These are phyloP conservation scores for Botia kubotai DNA, from an alignment of 2,797 vertebrate genomes.

Conservation along the genomic window DNA sequence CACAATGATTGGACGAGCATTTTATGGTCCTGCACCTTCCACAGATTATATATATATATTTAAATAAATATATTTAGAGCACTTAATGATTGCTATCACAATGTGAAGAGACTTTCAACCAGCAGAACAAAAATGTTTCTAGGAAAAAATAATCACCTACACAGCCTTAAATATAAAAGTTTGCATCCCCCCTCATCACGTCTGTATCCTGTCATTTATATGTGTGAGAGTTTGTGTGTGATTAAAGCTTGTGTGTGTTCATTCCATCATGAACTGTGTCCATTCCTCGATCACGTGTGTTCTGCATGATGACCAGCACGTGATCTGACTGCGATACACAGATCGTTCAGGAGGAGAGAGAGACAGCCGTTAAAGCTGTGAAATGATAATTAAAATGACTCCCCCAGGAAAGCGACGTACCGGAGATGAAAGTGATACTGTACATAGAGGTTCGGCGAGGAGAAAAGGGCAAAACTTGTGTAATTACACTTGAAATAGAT, in stretches of 20 bases:
- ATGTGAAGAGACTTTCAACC: no score
- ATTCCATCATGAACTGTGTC: constrained; percentile 38
- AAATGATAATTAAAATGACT: constrained; percentile 55
- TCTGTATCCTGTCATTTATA: no score
- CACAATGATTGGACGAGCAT: no score
- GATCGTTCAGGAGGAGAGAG: constrained; percentile 35
- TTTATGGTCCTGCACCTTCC: no score
- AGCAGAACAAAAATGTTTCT: no score
- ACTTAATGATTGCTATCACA: no score
- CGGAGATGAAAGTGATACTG: constrained; percentile 40
- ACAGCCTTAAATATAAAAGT: no score
- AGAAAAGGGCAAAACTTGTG: constrained; percentile 21
- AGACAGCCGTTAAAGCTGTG: constrained; percentile 47
- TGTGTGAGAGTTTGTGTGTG: no score
- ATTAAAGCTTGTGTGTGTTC: not conserved
- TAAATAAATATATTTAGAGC: no score
- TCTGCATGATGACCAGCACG: not conserved
- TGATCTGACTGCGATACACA: constrained; percentile 9
- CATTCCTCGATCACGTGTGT: constrained; percentile 28
- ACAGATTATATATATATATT: no score
- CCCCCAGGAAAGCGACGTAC: constrained; percentile 52
- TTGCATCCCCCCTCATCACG: no score
- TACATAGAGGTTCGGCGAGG: constrained; percentile 12
- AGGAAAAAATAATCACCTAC: no score
- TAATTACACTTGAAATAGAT: constrained; percentile 43